These are phyloP conservation scores for Junco hyemalis DNA, from an alignment of 2,113 vertebrate genomes.

Conservation along the genomic window DNA sequence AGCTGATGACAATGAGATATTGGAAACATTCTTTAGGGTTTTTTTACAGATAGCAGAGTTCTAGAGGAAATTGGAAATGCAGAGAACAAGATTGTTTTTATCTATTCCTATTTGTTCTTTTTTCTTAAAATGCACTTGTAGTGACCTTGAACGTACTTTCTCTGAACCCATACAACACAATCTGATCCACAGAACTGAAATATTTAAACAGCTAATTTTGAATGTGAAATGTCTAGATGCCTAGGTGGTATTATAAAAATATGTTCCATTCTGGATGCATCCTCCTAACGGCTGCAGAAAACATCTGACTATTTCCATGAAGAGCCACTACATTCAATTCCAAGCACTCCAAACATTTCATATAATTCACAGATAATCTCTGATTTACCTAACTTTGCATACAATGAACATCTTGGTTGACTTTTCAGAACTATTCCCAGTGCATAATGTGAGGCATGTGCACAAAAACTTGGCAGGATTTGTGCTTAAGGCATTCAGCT, in stretches of 20 bases:
- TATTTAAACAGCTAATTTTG: neutral
- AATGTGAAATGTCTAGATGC: neutral
- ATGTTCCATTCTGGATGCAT: neutral
- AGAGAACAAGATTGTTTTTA: neutral
- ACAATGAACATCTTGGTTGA: neutral
- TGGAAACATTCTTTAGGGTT: neutral
- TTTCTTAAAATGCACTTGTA: neutral
- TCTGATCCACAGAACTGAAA: neutral
- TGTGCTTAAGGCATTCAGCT: neutral
- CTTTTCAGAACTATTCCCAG: neutral
- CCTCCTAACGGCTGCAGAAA: neutral
- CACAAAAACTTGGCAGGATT: neutral
- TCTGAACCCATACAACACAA: neutral
- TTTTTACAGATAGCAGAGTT: neutral
- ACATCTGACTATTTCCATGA: neutral
- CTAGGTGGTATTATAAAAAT: neutral
- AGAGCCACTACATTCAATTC: neutral
- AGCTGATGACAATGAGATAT: neutral
- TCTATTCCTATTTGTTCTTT: neutral
- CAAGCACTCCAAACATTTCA: neutral
- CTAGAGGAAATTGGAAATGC: constrained; percentile 20
- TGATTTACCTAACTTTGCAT: neutral
- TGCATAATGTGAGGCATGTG: neutral
- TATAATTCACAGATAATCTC: neutral
- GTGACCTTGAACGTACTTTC: neutral